These are phyloP conservation scores for Tragulus kanchil DNA, from an alignment of 2,113 vertebrate species.

Conservation along the genomic window DNA sequence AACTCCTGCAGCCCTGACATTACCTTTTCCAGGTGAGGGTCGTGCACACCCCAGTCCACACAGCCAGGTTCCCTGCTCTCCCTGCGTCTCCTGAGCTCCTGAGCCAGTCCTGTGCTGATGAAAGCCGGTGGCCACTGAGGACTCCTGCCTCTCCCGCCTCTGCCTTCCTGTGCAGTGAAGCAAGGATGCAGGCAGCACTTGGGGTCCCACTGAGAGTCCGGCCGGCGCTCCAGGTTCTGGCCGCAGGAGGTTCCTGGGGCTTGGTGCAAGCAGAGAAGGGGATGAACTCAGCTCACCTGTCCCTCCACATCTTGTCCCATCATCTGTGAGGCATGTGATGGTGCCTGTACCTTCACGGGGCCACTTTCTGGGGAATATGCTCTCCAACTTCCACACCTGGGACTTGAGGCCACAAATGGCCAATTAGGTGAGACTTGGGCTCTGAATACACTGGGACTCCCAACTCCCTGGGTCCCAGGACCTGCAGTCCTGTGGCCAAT, in stretches of 20 bases:
- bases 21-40: neutral
- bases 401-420: neutral
- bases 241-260: neutral
- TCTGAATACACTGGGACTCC: neutral
- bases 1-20: neutral
- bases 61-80: neutral
- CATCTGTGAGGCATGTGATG: neutral
- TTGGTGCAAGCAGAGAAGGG: neutral
- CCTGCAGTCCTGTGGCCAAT: too few relatives aligned
- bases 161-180: neutral
- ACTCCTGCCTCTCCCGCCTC: accelerated
- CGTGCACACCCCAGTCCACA: neutral
- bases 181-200: too few relatives aligned
- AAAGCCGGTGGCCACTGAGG: too few relatives aligned
- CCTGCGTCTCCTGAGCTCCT: neutral
- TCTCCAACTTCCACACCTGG: neutral
- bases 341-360: neutral
- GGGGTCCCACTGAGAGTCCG: neutral
- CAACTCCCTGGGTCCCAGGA: neutral
- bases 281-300: neutral
- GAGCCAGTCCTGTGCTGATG: neutral
- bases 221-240: neutral
- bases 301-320: neutral
- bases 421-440: neutral
- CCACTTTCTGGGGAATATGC: neutral